Percentiles rank a stretch among this genome's conserved stretches.
phyloP scores from a whole-genome alignment of 2,797 vertebrate genomes.

The Epinephelus coioides region DNA sequence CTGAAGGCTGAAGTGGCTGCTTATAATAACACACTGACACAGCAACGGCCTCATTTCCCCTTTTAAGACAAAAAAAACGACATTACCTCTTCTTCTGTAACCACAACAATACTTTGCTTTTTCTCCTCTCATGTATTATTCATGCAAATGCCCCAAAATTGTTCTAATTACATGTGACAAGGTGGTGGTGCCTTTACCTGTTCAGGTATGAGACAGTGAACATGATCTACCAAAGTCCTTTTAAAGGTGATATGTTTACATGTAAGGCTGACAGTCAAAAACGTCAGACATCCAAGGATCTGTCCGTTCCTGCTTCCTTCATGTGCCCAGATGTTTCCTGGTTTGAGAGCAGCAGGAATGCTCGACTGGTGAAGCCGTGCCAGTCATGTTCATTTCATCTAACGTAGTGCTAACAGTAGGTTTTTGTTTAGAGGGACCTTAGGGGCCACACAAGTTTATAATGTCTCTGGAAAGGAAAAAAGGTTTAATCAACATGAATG shows the following conservation, averaged over 20 bases:
- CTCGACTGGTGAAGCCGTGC: conserved; percentile 61
- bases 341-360: conserved; percentile 62
- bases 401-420: conserved; percentile 61
- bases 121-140: conserved; percentile 24
- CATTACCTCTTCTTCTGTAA: conserved; percentile 21
- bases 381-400: conserved; percentile 53
- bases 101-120: conserved; percentile 33
- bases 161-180: background rate
- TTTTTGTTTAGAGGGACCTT: conserved; percentile 58
- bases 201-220: conserved; percentile 44
- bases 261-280: conserved; percentile 52
- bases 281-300: conserved; percentile 44
- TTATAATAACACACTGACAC: conserved; percentile 67
- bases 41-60: conserved; percentile 56
- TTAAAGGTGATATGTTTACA: conserved; percentile 62
- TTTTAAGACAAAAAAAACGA: conserved; percentile 31
- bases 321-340: conserved; percentile 85
- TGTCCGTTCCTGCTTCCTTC: conserved; percentile 68
- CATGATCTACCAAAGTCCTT: conserved; percentile 39
- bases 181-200: conserved; percentile 32
- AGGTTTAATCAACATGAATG: conserved; percentile 44
- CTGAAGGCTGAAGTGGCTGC: conserved; percentile 60
- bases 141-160: conserved; percentile 12
- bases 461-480: conserved; percentile 48
- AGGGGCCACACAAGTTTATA: conserved; percentile 61